Evolutionary conservation across 2,113 vertebrate genomes (phyloP).

Genomic region (Thomomys bottae): DNA sequence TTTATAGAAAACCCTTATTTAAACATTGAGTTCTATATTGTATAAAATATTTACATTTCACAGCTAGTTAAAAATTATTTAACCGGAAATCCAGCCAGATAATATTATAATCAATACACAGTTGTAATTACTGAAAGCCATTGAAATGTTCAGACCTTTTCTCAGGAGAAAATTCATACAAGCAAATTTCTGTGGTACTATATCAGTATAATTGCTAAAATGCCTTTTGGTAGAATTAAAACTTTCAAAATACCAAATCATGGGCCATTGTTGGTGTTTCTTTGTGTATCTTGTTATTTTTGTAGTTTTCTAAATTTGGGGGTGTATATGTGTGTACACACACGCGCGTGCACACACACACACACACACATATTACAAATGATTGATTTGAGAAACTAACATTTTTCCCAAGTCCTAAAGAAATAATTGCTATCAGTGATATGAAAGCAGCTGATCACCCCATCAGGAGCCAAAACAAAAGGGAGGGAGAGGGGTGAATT

Average conservation of each 20-base stretch:
- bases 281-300: background rate
- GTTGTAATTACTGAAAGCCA: background rate
- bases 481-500: background rate
- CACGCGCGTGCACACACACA: too few relatives aligned
- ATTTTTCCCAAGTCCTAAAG: slow-evolving; percentile 35
- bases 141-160: background rate
- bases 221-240: background rate
- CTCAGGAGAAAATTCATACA: background rate
- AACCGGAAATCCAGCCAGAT: slow-evolving; percentile 28
- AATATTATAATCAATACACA: background rate
- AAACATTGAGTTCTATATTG: background rate
- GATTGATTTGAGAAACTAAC: slow-evolving; percentile 40
- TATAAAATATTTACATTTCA: background rate
- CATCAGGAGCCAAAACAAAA: slow-evolving; percentile 33
- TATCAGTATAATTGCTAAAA: background rate
- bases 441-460: background rate
- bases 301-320: background rate
- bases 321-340: background rate
- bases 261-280: background rate
- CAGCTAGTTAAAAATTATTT: background rate
- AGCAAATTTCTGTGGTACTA: background rate
- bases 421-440: background rate
- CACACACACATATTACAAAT: background rate
- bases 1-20: slow-evolving; percentile 27
- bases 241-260: background rate